Evolutionary conservation across 2,888 invertebrate genomes (phyloP), one percentile per base, ranked within the genome.

Genomic region (Horisme vitalbata): DNA sequence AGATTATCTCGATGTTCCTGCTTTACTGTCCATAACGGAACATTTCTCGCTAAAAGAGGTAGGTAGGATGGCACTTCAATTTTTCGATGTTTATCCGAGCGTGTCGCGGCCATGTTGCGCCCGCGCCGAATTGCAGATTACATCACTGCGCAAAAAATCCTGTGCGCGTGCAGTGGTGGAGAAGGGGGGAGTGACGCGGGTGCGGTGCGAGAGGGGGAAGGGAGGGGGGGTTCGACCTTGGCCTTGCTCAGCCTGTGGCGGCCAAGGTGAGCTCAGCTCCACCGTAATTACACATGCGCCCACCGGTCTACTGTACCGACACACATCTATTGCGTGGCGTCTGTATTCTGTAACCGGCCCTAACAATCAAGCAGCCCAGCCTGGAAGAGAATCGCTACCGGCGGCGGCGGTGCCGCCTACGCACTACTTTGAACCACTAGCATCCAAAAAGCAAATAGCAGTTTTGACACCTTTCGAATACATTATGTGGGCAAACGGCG

Each of bases 131-230:
- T 80, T 82, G 80, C 74, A 71, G 79, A 83, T 87, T 87, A 88
- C 86, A 87, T 88, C 88, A 88, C 75, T 75, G 76, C 72, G 80
- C 83, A 86, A 87, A 87, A 87, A 84, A 79, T 71, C 65, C 75
- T 72, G 75, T 78, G 79, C 79, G 74, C 77, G 74, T 70, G 68
- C 65, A 72, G n/a, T n/a, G 59, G 36, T 57, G 53, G 52, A 52
- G 52, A 55, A 37, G 44, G 50, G 57, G 51, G 59, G 45, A 45
- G 48, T 27, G 45, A 39, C 45, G 57, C 34, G 50, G 26, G 53
- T 34, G 31, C 14, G 38, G 45, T 28, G 53, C 13, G 37, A 4
- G 26, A 6, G 15, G 15, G 3, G 15, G 3, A 30, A 32, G 59
- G 49, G 57, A 58, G 57, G 50, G 58, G 57, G 56, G 57, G 55